These are phyloP conservation scores for Hylaea fasciaria DNA, from an alignment of 2,888 invertebrate species.

Conservation along the genomic window DNA sequence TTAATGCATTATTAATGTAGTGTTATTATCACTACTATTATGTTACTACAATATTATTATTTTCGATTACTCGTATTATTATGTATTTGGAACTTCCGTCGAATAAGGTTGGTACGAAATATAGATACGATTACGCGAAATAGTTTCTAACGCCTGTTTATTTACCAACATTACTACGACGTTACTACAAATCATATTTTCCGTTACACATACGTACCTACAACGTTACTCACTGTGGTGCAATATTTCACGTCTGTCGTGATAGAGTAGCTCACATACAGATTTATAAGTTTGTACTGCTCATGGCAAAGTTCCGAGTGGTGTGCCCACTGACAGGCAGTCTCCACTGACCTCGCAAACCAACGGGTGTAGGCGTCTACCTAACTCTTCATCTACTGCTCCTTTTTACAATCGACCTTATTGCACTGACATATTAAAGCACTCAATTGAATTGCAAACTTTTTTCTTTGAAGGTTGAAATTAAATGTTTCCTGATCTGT, in stretches of 20 bases:
- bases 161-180: too few species aligned
- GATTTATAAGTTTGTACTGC: slow-evolving; percentile 4
- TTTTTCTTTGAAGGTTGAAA: slow-evolving; percentile 59
- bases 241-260: not conserved
- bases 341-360: slow-evolving; percentile 11
- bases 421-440: slow-evolving; percentile 33
- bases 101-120: too few species aligned
- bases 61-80: too few species aligned
- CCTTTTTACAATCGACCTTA: slow-evolving; percentile 28
- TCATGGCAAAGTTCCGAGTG: slow-evolving; percentile 5
- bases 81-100: too few species aligned
- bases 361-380: slow-evolving; percentile 8
- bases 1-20: too few species aligned
- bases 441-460: slow-evolving; percentile 54
- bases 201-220: too few species aligned
- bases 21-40: too few species aligned
- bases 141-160: too few species aligned
- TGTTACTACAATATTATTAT: too few species aligned
- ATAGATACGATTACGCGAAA: too few species aligned
- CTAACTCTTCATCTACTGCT: slow-evolving; percentile 12
- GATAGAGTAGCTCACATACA: not conserved
- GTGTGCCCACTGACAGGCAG: slow-evolving; percentile 8
- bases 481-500: slow-evolving; percentile 63
- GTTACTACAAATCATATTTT: too few species aligned
- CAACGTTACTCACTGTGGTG: not conserved